phyloP scores from a whole-genome alignment of 2,888 invertebrate genomes.

The Aphidius colemani region DNA sequence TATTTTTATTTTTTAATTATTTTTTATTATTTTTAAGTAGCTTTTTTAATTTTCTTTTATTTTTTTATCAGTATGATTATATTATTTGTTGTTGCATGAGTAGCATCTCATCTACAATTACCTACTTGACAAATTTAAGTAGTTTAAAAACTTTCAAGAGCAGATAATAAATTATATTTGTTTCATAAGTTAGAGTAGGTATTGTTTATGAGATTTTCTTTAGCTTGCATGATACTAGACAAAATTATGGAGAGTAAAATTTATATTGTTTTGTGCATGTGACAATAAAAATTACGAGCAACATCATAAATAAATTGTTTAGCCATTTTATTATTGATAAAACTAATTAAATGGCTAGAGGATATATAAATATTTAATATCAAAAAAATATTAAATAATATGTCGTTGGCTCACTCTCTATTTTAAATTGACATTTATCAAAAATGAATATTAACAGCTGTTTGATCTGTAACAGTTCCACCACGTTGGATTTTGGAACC shows the following conservation, averaged over 20 bases:
- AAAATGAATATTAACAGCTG: slow-evolving; percentile 37
- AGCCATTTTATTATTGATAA: slow-evolving; percentile 19
- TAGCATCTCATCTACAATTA: slow-evolving; percentile 14
- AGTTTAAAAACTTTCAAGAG: neutral
- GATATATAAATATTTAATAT: slow-evolving; percentile 30
- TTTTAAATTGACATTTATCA: slow-evolving; percentile 29
- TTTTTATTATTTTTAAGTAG: neutral
- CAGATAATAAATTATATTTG: neutral
- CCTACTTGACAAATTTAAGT: too few species aligned
- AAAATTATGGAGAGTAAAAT: slow-evolving; percentile 34
- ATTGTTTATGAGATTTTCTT: slow-evolving; percentile 5
- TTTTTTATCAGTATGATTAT: slow-evolving; percentile 8
- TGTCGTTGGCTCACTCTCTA: slow-evolving; percentile 35
- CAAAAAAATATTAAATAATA: slow-evolving; percentile 30
- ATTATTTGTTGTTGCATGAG: slow-evolving; percentile 24
- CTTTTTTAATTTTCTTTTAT: slow-evolving; percentile 18
- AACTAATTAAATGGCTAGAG: slow-evolving; percentile 26
- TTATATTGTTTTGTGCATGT: slow-evolving; percentile 36
- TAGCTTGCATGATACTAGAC: too few species aligned
- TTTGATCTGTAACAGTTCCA: slow-evolving; percentile 75
- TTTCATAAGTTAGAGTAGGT: slow-evolving; percentile 8
- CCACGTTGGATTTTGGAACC: slow-evolving; percentile 96
- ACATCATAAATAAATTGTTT: slow-evolving; percentile 31
- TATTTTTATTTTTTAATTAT: slow-evolving; percentile 17
- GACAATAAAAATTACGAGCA: slow-evolving; percentile 33